These are phyloP conservation scores for Gymnocypris eckloni DNA, from an alignment of 2,797 vertebrate genomes.

Conservation along the genomic window DNA sequence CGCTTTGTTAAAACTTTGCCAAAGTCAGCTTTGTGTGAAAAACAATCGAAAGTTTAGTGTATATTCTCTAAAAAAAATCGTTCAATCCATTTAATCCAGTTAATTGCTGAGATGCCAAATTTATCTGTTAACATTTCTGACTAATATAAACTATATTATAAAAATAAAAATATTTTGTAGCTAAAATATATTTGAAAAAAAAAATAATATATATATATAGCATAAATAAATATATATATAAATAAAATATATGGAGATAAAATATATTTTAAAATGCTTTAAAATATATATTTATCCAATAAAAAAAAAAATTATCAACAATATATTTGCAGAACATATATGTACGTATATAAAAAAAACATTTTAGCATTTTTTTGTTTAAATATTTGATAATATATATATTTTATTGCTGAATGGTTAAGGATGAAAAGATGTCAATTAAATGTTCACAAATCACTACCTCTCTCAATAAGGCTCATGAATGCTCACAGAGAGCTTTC, in stretches of 20 bases:
- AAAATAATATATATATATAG: too few relatives aligned
- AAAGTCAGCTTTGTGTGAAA: neutral
- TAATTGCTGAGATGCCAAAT: neutral
- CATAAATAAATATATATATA: too few relatives aligned
- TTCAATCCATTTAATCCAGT: neutral
- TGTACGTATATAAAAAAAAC: neutral
- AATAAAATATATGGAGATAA: neutral
- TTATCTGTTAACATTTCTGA: neutral
- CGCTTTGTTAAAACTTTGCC: neutral
- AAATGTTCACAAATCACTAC: neutral
- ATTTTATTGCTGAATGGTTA: too few relatives aligned
- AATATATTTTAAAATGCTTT: neutral
- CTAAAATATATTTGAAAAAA: too few relatives aligned
- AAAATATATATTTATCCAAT: neutral
- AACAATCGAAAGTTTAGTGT: neutral
- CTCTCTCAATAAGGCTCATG: neutral
- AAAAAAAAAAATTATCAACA: neutral
- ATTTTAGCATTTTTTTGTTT: neutral
- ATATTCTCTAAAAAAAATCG: neutral
- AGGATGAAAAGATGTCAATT: neutral
- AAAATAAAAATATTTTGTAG: too few relatives aligned
- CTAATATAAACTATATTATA: neutral
- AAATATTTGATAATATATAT: too few relatives aligned
- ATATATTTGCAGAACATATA: neutral
- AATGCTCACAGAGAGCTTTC: neutral